These are phyloP conservation scores for Acrocyrtus sp. DNA, from an alignment of 2,888 invertebrate genomes.

Conservation along the genomic window DNA sequence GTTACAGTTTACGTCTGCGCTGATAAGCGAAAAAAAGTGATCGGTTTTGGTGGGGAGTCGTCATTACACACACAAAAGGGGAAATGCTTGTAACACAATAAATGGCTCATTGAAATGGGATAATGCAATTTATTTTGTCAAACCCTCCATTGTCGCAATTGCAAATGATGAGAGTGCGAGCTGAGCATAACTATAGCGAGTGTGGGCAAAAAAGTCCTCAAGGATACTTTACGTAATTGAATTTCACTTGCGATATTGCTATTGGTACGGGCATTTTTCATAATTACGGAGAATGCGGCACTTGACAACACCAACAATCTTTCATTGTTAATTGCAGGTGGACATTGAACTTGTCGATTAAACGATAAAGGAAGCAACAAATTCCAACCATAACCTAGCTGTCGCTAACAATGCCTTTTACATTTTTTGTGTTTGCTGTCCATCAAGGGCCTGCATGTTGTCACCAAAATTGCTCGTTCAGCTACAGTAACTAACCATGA, in stretches of 20 bases:
- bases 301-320: not conserved
- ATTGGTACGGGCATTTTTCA: too few relatives aligned
- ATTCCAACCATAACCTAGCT: not conserved
- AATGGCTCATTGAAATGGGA: constrained; percentile 18
- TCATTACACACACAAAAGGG: constrained; percentile 13
- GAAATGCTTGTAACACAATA: constrained; percentile 16
- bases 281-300: not conserved
- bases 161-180: too few relatives aligned
- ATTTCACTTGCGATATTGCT: too few relatives aligned
- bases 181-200: too few relatives aligned
- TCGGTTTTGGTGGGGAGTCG: not conserved
- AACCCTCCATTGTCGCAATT: constrained; percentile 12
- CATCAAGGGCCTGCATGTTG: too few relatives aligned
- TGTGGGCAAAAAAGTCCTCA: too few relatives aligned
- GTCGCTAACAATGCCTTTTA: too few relatives aligned
- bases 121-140: constrained; percentile 39
- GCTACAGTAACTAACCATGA: too few relatives aligned
- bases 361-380: not conserved
- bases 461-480: too few relatives aligned
- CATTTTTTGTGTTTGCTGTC: too few relatives aligned
- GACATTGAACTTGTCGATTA: not conserved
- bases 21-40: not conserved
- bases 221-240: too few relatives aligned
- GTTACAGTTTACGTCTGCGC: not conserved
- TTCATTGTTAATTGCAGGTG: not conserved